These are phyloP conservation scores for Apodemus sylvaticus DNA, from an alignment of 2,113 vertebrate species.

Conservation along the genomic window DNA sequence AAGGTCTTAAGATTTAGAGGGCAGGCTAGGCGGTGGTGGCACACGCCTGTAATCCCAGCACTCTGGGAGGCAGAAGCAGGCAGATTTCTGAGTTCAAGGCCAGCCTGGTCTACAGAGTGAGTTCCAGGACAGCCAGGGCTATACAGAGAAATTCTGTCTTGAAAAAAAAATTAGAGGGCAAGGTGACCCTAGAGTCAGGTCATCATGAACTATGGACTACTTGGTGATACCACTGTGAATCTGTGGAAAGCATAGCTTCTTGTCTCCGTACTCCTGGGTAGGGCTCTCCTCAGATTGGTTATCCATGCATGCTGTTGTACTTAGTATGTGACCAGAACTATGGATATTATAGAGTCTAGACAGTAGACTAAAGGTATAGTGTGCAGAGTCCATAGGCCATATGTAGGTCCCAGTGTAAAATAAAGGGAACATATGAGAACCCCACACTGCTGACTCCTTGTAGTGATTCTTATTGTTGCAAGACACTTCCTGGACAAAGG, in stretches of 20 bases:
- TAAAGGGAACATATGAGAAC: neutral
- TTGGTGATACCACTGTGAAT: neutral
- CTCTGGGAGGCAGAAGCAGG: too few species aligned
- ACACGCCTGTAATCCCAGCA: too few species aligned
- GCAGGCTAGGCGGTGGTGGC: too few species aligned
- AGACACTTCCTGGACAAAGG: neutral
- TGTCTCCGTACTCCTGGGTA: neutral
- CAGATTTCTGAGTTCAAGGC: too few species aligned
- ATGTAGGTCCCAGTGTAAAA: neutral
- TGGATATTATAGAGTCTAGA: neutral
- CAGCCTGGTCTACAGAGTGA: too few species aligned
- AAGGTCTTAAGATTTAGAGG: neutral
- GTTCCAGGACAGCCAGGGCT: too few species aligned
- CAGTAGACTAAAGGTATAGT: neutral
- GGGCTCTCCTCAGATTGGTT: neutral
- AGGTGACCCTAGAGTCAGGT: neutral
- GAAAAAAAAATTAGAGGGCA: neutral
- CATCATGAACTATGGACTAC: neutral
- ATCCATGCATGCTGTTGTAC: too few species aligned
- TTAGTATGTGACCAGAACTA: neutral
- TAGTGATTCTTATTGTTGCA: neutral
- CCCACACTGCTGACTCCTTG: neutral
- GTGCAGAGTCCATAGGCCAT: neutral
- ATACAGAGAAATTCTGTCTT: too few species aligned
- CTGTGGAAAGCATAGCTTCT: rapidly evolving